A percentile compares a stretch with the other conserved stretches of the same genome.
Evolutionary conservation across 23 tunicate species (phyloP).

Genomic region (Ascidia mentula): DNA sequence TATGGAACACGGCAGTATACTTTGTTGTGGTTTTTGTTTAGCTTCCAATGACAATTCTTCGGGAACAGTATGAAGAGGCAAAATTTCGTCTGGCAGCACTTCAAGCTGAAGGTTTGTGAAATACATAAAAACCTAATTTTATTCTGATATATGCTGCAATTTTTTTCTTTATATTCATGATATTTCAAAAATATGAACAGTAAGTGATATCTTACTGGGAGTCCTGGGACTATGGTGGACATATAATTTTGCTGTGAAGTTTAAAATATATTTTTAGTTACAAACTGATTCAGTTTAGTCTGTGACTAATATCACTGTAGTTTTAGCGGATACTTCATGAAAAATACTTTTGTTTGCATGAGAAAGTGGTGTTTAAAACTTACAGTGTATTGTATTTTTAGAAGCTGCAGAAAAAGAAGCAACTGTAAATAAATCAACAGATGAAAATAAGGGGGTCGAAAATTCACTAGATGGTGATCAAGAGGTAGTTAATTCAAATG

Average conservation of each 20-base stretch:
- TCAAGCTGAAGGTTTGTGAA: not conserved
- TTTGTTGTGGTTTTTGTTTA: conserved; percentile 2
- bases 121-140: too few relatives aligned
- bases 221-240: too few relatives aligned
- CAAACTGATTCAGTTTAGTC: too few relatives aligned
- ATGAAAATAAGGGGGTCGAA: not conserved
- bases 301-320: too few relatives aligned
- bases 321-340: not conserved
- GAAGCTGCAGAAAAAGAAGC: not conserved
- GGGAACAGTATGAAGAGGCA: conserved; percentile 45
- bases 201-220: too few relatives aligned
- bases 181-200: too few relatives aligned
- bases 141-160: too few relatives aligned
- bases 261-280: too few relatives aligned
- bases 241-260: too few relatives aligned
- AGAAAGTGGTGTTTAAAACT: not conserved
- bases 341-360: not conserved
- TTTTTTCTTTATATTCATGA: too few relatives aligned
- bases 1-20: too few relatives aligned
- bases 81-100: conserved; percentile 41
- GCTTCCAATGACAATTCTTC: conserved; percentile 57
- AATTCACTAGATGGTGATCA: not conserved
- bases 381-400: not conserved
- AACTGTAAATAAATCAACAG: not conserved
- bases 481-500: conserved; percentile 14